A percentile compares a stretch with the other conserved stretches of the same genome.
These are phyloP conservation scores for Esox masquinongy DNA, from an alignment of 2,797 vertebrate genomes.

Conservation along the genomic window DNA sequence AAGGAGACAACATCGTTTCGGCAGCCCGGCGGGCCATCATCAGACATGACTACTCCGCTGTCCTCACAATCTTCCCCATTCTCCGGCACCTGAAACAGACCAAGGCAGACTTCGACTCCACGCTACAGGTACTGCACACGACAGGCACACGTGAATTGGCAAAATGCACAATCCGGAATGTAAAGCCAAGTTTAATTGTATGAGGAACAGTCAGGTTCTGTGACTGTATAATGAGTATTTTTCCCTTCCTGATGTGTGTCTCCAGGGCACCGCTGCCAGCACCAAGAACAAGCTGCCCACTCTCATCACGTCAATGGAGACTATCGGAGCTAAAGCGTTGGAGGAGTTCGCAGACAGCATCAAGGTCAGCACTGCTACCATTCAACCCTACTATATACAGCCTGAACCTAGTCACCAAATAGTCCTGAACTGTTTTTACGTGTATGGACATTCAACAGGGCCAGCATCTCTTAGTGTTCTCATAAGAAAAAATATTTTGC, in stretches of 20 bases:
- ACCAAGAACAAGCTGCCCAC: constrained; percentile 98
- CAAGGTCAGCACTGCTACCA: constrained; percentile 74
- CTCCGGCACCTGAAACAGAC: constrained; percentile 93
- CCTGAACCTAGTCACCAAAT: background rate
- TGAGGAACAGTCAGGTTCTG: background rate
- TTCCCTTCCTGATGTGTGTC: background rate
- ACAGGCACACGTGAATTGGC: background rate
- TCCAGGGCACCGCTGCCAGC: constrained; percentile 93
- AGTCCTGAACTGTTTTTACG: background rate
- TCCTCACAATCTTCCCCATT: constrained; percentile 96
- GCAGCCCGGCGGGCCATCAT: constrained; percentile 91
- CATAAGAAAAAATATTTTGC: background rate
- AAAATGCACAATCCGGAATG: background rate
- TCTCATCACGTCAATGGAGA: constrained; percentile 97
- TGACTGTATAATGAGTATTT: background rate
- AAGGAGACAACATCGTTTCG: constrained; percentile 93
- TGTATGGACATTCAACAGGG: background rate
- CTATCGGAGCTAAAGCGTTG: constrained; percentile 91
- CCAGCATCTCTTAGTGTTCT: background rate
- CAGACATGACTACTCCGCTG: constrained; percentile 92
- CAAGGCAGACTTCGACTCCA: constrained; percentile 93
- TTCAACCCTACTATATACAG: background rate
- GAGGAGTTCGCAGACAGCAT: constrained; percentile 99
- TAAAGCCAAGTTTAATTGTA: background rate
- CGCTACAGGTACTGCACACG: constrained; percentile 82